Conservation (phyloP, 2,888 invertebrate species). For the Xestia ashworthii region DNA sequence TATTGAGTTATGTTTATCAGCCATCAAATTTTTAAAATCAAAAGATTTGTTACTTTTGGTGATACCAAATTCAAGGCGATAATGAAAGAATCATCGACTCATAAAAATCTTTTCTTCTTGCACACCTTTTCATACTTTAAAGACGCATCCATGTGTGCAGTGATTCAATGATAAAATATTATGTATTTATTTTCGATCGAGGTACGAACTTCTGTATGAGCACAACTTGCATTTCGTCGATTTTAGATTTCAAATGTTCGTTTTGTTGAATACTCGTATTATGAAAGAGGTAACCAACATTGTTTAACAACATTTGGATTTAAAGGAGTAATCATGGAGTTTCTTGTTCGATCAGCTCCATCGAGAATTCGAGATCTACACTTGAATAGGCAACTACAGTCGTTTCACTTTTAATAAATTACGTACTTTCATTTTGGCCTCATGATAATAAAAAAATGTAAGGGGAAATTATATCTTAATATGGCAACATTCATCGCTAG, state of each 20-base stretch:
- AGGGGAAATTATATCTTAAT: slow-evolving; percentile 21
- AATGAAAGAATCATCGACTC: not conserved
- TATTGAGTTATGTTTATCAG: not conserved
- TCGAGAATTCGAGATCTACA: not conserved
- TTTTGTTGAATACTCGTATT: too few relatives aligned
- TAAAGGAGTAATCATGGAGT: not conserved
- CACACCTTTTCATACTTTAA: not conserved
- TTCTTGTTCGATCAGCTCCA: not conserved
- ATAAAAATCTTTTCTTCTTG: not conserved
- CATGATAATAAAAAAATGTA: not conserved
- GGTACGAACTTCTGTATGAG: not conserved
- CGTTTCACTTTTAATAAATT: not conserved
- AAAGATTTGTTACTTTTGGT: not conserved
- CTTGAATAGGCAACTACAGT: not conserved
- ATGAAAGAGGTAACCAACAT: not conserved
- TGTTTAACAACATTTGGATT: not conserved
- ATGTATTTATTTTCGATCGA: not conserved
- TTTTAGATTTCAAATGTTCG: not conserved
- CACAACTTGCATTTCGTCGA: not conserved
- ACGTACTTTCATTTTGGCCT: not conserved
- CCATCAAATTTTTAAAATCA: not conserved
- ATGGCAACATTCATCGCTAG: slow-evolving; percentile 79
- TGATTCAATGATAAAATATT: not conserved
- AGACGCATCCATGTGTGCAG: not conserved
- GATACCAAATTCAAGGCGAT: not conserved